Base-by-base conservation (phyloP, 2,113 vertebrate species). In the Psilopsiagon aurifrons region DNA sequence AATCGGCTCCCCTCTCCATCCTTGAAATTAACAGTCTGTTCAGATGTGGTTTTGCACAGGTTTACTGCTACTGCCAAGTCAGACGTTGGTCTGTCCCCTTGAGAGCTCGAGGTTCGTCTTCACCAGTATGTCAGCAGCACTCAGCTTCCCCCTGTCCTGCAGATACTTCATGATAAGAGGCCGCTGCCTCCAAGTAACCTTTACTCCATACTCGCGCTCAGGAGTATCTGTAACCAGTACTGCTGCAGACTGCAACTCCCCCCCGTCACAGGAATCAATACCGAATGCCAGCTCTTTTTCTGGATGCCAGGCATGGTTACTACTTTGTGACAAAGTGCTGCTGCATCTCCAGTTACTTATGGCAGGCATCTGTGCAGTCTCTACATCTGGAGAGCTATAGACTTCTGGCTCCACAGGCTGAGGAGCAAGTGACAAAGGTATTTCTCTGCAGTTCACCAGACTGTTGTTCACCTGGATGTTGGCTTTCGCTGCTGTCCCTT, bases 161-260 rank as follows among this genome's bases (percentile, higher is more conserved):
- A 99, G 97, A 84, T 98, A 92, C 17, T 81, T 62, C 98, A 99
- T 98, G 5, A 99, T n/a, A 3, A 86, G 88, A 77, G 84, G 97
- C 67, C 99, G 98, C 59, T 93, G 98, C 54, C 98, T 98, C 99
- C 99, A 99, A 0, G 98, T 99, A 64, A 98, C 98, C 74, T 98
- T 99, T 12, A 99, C 2, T 6, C 99, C 99, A 19, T 99, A 99
- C 88, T 98, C 98, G 4, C 92, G 98, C 95, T 99, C 98, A 1
- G 99, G 99, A 10, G 99, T 99, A 55, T 99, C 98, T 11, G 96
- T 60, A 14, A 98, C 99, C 81, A 99, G 97, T 17, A 98, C 83
- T 27, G 98, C 95, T 33, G 92, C 86, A 0, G 91, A 41, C n/a
- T 96, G 94, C 20, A 90, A 41, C n/a, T 96, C 95, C 17, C 33